Conservation (phyloP, 2,888 invertebrate species). For the Leptura quadrifasciata region DNA sequence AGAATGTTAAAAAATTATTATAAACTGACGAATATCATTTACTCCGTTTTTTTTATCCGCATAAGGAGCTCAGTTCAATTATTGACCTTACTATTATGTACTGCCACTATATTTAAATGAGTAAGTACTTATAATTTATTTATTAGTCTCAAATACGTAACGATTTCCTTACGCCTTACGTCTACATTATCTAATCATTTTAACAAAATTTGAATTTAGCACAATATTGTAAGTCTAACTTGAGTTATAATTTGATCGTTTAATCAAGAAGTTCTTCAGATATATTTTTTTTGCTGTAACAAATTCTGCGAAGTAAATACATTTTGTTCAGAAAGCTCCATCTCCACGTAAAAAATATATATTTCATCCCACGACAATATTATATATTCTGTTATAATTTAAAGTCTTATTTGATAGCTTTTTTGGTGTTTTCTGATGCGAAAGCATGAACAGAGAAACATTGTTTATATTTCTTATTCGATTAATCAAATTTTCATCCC, state of each 20-base stretch:
- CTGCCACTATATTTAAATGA: too few relatives aligned
- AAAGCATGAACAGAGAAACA: slow-evolving; percentile 7
- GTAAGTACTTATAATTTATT: too few relatives aligned
- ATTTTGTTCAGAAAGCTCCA: neutral
- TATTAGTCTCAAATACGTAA: too few relatives aligned
- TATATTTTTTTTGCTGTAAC: neutral
- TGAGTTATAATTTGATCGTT: neutral
- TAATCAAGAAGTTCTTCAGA: neutral
- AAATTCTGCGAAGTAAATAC: neutral
- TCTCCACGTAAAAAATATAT: slow-evolving; percentile 1
- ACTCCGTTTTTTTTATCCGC: too few relatives aligned
- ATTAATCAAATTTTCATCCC: slow-evolving; percentile 2
- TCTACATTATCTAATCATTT: too few relatives aligned
- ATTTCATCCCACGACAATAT: slow-evolving; percentile 7
- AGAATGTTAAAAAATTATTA: too few relatives aligned
- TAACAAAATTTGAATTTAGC: too few relatives aligned
- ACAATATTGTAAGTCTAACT: neutral
- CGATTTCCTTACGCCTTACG: too few relatives aligned
- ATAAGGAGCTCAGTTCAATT: too few relatives aligned
- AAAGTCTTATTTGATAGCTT: slow-evolving; percentile 1
- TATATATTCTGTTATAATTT: slow-evolving; percentile 7
- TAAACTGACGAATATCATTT: too few relatives aligned
- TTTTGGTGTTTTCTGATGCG: neutral
- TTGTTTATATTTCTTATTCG: neutral
- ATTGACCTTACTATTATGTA: too few relatives aligned